These are phyloP conservation scores for Anas platyrhynchos DNA, from an alignment of 2,113 vertebrate genomes.

Conservation along the genomic window DNA sequence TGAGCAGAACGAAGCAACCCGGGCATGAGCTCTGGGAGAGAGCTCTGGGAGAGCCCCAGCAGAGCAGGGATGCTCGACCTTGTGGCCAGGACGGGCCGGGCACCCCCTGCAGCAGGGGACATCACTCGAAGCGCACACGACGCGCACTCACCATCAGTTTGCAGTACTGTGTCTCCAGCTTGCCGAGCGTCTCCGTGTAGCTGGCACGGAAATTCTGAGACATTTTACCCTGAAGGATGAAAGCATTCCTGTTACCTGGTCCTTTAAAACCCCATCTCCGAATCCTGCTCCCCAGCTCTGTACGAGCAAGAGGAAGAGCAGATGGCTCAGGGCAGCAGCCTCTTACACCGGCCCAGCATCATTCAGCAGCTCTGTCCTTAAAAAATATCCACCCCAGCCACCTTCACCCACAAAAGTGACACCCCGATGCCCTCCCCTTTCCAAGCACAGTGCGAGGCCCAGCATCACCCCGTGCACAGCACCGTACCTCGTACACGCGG, in stretches of 20 bases:
- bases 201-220: constrained; percentile 90
- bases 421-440: fast-evolving
- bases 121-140: background rate
- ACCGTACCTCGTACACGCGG: constrained; percentile 85
- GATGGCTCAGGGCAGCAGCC: background rate
- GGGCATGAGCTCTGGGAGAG: background rate
- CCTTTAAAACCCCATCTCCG: fast-evolving
- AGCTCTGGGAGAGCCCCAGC: background rate
- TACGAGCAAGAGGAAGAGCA: fast-evolving
- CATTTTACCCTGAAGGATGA: constrained; percentile 83
- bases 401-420: background rate
- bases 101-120: background rate
- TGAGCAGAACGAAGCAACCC: constrained; percentile 44
- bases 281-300: background rate
- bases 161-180: constrained; percentile 95
- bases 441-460: fast-evolving
- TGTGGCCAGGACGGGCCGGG: fast-evolving
- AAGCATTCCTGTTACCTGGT: fast-evolving
- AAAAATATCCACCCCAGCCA: background rate
- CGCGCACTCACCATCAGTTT: constrained; percentile 90
- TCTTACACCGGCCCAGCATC: background rate
- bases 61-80: background rate
- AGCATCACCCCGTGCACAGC: fast-evolving
- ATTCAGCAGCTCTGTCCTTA: background rate
- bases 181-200: constrained; percentile 91